Percentiles rank a stretch among this genome's conserved stretches.
Conservation (phyloP, 2,113 vertebrate species). For the Balaenoptera acutorostrata region DNA sequence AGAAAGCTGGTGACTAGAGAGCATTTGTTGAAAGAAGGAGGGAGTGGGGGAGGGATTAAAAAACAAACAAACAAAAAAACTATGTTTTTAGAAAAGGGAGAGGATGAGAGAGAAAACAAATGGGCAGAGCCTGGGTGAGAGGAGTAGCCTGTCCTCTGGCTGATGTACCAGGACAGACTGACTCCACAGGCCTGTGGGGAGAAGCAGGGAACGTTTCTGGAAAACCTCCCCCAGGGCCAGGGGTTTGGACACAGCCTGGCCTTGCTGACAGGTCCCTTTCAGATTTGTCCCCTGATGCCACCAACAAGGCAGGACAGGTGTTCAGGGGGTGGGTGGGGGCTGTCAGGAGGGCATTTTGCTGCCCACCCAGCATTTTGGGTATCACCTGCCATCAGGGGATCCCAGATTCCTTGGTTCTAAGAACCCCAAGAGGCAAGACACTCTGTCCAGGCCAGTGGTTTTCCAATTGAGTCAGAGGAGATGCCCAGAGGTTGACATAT, state of each 20-base stretch:
- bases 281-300: neutral
- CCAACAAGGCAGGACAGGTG: neutral
- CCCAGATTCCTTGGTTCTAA: neutral
- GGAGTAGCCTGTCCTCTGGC: neutral
- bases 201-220: neutral
- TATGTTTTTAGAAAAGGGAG: neutral
- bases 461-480: neutral
- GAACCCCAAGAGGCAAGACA: neutral
- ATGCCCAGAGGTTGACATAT: neutral
- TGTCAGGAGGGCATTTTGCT: neutral
- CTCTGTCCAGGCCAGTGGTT: neutral
- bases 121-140: too few species aligned
- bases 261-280: neutral
- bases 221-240: too few species aligned
- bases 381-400: neutral
- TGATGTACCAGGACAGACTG: neutral
- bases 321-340: neutral
- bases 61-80: too few species aligned
- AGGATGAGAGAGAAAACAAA: neutral
- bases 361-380: neutral
- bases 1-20: neutral
- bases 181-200: neutral
- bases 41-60: neutral
- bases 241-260: neutral
- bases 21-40: neutral